These are phyloP conservation scores for Lasioglossum lativentre DNA, from an alignment of 2,888 invertebrate species.

Conservation along the genomic window DNA sequence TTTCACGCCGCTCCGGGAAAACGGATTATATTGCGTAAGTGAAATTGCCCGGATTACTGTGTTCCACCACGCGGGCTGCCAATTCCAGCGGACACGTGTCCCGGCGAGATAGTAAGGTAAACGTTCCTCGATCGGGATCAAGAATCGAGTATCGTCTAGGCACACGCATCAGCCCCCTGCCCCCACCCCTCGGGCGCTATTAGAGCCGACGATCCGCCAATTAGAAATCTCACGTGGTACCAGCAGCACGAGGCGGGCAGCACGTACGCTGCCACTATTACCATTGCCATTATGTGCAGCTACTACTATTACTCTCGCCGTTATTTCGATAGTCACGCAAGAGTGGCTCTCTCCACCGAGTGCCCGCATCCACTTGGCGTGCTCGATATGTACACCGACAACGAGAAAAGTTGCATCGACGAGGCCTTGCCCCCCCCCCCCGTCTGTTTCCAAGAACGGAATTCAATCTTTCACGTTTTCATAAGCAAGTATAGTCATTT, in stretches of 20 bases:
- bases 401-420: constrained; percentile 37
- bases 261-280: constrained; percentile 61
- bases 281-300: constrained; percentile 63
- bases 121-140: constrained; percentile 45
- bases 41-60: constrained; percentile 19
- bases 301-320: constrained; percentile 63
- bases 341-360: constrained; percentile 36
- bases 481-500: background rate
- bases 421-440: background rate
- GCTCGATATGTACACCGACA: constrained; percentile 18
- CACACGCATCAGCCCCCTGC: constrained; percentile 32
- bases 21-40: constrained; percentile 32
- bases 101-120: constrained; percentile 29
- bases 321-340: constrained; percentile 72
- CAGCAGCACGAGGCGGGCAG: constrained; percentile 46
- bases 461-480: constrained; percentile 9
- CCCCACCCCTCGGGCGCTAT: constrained; percentile 53
- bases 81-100: constrained; percentile 27
- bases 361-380: constrained; percentile 56
- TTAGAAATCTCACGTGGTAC: constrained; percentile 67
- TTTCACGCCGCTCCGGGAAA: constrained; percentile 25
- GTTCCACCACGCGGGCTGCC: constrained; percentile 4
- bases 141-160: constrained; percentile 45
- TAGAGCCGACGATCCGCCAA: constrained; percentile 69
- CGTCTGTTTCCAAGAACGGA: constrained; percentile 12